Conservation (phyloP, 2,797 vertebrate species). For the Anguilla obscura region DNA sequence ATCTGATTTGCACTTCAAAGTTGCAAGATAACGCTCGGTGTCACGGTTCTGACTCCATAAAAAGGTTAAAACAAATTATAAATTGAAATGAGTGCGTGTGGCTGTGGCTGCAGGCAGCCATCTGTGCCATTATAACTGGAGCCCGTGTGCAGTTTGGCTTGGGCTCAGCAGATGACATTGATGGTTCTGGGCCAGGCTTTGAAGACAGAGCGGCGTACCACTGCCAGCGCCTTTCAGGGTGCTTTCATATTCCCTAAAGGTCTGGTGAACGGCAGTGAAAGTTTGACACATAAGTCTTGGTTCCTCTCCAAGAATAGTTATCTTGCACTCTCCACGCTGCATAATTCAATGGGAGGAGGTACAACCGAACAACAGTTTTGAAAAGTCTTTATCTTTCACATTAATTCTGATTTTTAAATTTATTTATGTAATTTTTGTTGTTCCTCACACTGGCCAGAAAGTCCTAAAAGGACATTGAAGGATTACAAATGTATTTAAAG, state of each 20-base stretch:
- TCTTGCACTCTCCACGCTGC: neutral
- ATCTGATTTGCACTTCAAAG: constrained; percentile 20
- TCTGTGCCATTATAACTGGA: neutral
- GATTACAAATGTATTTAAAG: neutral
- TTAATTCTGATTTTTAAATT: neutral
- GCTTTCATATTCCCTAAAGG: neutral
- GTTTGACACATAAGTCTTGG: neutral
- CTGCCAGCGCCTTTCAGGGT: neutral
- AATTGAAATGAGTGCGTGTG: constrained; percentile 3
- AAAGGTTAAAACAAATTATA: constrained; percentile 9
- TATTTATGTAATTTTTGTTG: neutral
- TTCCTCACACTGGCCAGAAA: neutral
- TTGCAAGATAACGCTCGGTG: neutral
- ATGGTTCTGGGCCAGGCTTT: constrained; percentile 2
- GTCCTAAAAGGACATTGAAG: neutral
- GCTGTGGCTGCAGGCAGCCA: neutral
- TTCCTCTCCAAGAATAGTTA: neutral
- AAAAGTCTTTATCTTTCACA: neutral
- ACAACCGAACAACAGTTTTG: neutral
- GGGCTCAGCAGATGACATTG: constrained; percentile 4
- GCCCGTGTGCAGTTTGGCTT: neutral
- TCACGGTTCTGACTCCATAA: neutral
- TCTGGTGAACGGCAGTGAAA: neutral
- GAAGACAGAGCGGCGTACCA: neutral
- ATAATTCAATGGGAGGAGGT: neutral